Evolutionary conservation across 1,140 invertebrate genomes (phyloP).

Genomic region (Aphelinus atriplicis): DNA sequence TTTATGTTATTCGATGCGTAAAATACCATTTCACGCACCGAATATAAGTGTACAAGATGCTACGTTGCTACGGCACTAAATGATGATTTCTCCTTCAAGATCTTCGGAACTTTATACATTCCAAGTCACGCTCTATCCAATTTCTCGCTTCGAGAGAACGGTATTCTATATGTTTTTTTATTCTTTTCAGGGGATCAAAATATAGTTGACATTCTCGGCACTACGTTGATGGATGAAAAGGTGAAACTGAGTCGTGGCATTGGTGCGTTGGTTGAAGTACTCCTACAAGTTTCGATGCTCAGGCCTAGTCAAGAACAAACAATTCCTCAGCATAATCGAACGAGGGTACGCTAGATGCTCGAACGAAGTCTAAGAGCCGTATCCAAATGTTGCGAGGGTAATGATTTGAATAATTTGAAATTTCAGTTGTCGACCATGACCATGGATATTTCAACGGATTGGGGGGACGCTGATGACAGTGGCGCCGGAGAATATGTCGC

Average conservation of each 20-base stretch:
- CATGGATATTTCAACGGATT: conserved; percentile 65
- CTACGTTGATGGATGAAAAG: conserved; percentile 50
- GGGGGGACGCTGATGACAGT: conserved; percentile 63
- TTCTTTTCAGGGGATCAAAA: conserved; percentile 51
- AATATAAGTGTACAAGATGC: too few relatives aligned
- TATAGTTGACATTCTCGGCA: conserved; percentile 52
- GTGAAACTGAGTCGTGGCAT: conserved; percentile 58
- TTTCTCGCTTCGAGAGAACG: too few relatives aligned
- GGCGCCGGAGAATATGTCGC: conserved; percentile 65
- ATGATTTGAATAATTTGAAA: background rate
- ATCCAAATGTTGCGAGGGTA: too few relatives aligned
- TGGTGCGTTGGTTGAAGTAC: conserved; percentile 55
- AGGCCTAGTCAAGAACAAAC: conserved; percentile 57
- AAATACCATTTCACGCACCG: too few relatives aligned
- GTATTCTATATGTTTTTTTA: background rate
- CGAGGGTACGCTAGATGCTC: conserved; percentile 50
- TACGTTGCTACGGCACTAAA: too few relatives aligned
- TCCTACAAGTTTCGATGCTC: conserved; percentile 59
- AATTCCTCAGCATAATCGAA: conserved; percentile 55
- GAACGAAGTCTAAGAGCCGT: too few relatives aligned
- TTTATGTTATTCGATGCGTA: too few relatives aligned
- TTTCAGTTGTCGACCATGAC: conserved; percentile 58
- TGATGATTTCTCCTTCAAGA: too few relatives aligned
- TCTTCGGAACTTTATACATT: too few relatives aligned
- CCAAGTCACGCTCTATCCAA: too few relatives aligned